Conservation (phyloP, 2,797 vertebrate genomes). For the Nyctalus aviator region DNA sequence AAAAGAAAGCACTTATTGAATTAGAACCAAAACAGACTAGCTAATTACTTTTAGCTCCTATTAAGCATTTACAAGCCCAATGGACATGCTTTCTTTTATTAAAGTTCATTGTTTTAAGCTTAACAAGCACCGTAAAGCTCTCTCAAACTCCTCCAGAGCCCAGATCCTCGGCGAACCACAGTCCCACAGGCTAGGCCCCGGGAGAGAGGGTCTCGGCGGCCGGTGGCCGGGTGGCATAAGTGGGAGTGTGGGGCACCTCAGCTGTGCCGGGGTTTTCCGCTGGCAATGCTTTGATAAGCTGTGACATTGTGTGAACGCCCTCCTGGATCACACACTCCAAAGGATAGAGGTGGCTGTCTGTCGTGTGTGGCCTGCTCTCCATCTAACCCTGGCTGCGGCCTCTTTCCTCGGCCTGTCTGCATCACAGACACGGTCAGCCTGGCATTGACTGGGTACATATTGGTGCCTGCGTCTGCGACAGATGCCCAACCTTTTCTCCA, state of each 20-base stretch:
- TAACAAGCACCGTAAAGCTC: conserved; percentile 19
- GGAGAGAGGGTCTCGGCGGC: background rate
- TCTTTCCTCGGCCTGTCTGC: background rate
- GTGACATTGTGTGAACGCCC: background rate
- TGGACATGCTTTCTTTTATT: conserved; percentile 62
- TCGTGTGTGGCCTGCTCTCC: background rate
- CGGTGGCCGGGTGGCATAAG: fast-evolving
- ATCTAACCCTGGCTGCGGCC: background rate
- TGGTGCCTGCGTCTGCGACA: background rate
- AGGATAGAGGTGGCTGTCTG: background rate
- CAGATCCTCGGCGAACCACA: background rate
- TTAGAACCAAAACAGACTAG: conserved; percentile 63
- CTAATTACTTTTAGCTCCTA: conserved; percentile 68
- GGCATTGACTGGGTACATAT: background rate
- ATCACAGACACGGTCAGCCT: background rate
- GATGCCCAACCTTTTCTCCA: background rate
- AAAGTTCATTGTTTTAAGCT: conserved; percentile 63
- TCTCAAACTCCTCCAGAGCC: background rate
- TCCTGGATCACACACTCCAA: background rate
- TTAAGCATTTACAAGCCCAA: conserved; percentile 47
- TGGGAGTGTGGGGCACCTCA: too few species aligned
- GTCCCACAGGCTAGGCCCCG: fast-evolving
- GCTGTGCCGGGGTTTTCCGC: background rate
- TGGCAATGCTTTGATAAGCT: background rate
- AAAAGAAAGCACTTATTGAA: conserved; percentile 49